phyloP scores from a whole-genome alignment of 2,888 invertebrate genomes.

The Cheilosia soror region DNA sequence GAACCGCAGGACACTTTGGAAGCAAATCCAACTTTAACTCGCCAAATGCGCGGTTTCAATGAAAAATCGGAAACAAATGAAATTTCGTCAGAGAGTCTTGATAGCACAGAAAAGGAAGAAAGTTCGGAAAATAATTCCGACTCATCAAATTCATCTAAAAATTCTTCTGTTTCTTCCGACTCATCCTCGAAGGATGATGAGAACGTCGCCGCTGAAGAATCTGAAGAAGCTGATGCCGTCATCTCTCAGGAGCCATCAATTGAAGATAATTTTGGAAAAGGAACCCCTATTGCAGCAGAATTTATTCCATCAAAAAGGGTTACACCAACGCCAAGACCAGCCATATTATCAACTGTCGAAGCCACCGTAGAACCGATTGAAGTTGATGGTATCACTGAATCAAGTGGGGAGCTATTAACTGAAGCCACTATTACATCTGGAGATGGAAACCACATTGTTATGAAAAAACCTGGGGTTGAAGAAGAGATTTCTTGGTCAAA shows the following conservation, averaged over 20 bases:
- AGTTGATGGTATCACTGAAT: slow-evolving; percentile 16
- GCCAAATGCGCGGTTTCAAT: slow-evolving; percentile 49
- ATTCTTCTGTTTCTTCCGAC: slow-evolving; percentile 47
- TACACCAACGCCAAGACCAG: slow-evolving; percentile 20
- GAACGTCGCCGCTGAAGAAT: slow-evolving; percentile 76
- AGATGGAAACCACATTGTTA: slow-evolving; percentile 33
- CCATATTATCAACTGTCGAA: background rate
- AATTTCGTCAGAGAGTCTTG: background rate
- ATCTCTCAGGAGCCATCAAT: slow-evolving; percentile 30
- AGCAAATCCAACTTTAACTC: slow-evolving; percentile 7
- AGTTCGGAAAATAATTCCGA: slow-evolving; percentile 6
- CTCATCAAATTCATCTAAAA: slow-evolving; percentile 47
- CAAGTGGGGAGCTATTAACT: slow-evolving; percentile 16
- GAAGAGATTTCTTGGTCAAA: slow-evolving; percentile 1
- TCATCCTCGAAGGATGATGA: slow-evolving; percentile 20
- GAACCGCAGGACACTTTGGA: background rate
- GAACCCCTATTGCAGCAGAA: background rate
- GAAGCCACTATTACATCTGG: background rate
- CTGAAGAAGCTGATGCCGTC: slow-evolving; percentile 43
- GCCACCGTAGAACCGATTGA: background rate
- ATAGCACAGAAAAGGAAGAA: slow-evolving; percentile 2
- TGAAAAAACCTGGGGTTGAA: slow-evolving; percentile 28
- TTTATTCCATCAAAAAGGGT: no score
- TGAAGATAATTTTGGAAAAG: slow-evolving; percentile 25
- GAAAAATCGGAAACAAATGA: slow-evolving; percentile 28